These are phyloP conservation scores for Andrena fulva DNA, from an alignment of 2,888 invertebrate genomes.

Conservation along the genomic window DNA sequence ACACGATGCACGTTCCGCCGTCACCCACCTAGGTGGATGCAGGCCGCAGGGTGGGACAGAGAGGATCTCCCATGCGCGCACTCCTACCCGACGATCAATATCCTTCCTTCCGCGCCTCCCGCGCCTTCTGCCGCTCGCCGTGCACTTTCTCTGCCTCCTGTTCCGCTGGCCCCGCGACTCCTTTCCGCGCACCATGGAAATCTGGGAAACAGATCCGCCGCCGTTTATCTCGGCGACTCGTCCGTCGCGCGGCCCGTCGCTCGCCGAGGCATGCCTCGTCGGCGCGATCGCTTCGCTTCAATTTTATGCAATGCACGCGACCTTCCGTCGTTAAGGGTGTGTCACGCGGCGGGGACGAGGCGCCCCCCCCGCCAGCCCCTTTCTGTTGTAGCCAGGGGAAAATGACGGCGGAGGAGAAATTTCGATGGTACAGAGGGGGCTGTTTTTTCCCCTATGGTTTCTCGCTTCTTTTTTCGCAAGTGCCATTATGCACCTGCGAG, in stretches of 20 bases:
- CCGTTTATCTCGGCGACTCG: constrained; percentile 11
- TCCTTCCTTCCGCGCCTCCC: constrained; percentile 71
- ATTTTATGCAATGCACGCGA: neutral
- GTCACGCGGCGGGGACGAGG: neutral
- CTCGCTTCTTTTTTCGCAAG: no score
- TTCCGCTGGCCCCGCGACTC: constrained; percentile 65
- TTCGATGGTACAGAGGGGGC: neutral
- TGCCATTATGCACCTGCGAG: neutral
- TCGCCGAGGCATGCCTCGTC: neutral
- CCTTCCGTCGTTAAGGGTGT: neutral
- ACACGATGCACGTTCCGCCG: constrained; percentile 62
- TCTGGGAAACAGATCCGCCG: constrained; percentile 45
- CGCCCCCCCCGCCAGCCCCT: neutral
- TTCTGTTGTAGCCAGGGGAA: neutral
- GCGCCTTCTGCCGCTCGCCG: constrained; percentile 65
- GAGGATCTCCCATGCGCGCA: constrained; percentile 69
- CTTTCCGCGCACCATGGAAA: constrained; percentile 52
- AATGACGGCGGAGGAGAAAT: neutral
- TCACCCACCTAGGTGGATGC: constrained; percentile 62
- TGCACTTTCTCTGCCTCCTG: constrained; percentile 60
- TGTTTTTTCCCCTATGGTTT: no score
- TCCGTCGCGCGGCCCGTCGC: neutral
- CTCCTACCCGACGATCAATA: constrained; percentile 69
- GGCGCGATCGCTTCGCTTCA: neutral
- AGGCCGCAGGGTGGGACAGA: constrained; percentile 68